Conservation (phyloP, 2,113 vertebrate species). For the Rynchops niger region DNA sequence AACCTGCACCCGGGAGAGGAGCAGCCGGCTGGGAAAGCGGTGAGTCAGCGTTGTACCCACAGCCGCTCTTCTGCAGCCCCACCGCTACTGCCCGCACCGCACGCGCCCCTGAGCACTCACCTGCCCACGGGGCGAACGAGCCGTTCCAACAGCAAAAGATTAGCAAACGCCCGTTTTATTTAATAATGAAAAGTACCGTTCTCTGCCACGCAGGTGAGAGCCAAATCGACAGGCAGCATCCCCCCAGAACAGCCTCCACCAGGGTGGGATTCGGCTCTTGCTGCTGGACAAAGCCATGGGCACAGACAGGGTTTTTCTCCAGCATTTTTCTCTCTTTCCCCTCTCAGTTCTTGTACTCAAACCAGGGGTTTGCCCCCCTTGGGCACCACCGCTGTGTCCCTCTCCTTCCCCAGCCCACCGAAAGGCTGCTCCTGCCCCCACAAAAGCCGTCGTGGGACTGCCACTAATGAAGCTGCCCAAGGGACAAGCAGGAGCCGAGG, state of each 20-base stretch:
- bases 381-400: fast-evolving
- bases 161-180: neutral
- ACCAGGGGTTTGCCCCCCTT: neutral
- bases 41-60: fast-evolving
- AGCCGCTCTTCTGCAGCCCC: neutral
- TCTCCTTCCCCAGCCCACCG: neutral
- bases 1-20: neutral
- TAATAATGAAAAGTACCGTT: neutral
- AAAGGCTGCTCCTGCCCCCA: neutral
- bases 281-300: too few species aligned
- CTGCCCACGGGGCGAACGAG: neutral
- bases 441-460: neutral
- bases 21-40: neutral
- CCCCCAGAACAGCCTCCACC: too few species aligned
- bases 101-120: neutral
- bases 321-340: neutral
- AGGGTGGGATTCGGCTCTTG: too few species aligned
- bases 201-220: neutral
- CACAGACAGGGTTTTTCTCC: fast-evolving
- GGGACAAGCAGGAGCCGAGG: neutral
- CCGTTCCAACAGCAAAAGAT: neutral
- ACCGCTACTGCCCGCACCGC: fast-evolving
- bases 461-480: neutral
- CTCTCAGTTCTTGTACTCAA: neutral
- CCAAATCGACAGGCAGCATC: too few species aligned